Evolutionary conservation across 2,797 vertebrate species (phyloP).

Genomic region (Sebastes iracundus): DNA sequence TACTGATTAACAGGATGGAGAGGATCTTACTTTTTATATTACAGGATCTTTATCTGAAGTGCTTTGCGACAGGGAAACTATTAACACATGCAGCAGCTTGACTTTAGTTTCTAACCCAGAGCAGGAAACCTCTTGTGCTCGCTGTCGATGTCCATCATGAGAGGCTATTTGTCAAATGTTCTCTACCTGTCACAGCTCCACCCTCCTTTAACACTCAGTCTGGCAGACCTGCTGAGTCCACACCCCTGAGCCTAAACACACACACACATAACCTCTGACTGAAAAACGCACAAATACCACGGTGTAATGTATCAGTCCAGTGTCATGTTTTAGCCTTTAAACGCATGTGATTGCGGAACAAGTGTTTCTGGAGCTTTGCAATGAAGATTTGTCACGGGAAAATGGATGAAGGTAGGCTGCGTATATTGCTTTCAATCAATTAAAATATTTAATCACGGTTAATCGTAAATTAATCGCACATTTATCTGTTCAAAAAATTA

Average conservation of each 20-base stretch:
- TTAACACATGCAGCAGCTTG: neutral
- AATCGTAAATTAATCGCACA: too few species aligned
- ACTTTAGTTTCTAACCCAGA: neutral
- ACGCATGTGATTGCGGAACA: neutral
- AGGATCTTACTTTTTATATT: neutral
- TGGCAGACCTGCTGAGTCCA: constrained; percentile 16
- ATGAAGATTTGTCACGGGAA: constrained; percentile 34
- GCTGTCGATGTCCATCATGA: neutral
- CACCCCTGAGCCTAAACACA: constrained; percentile 32
- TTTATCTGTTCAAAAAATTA: too few species aligned
- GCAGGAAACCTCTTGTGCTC: constrained; percentile 8
- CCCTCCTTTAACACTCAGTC: constrained; percentile 6
- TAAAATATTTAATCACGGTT: too few species aligned
- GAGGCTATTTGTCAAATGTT: constrained; percentile 43
- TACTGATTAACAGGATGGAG: neutral
- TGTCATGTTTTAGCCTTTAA: neutral
- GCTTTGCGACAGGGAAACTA: neutral
- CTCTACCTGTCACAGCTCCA: constrained; percentile 46
- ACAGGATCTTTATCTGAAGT: neutral
- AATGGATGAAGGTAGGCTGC: constrained; percentile 54
- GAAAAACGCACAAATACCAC: neutral
- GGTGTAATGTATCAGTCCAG: neutral
- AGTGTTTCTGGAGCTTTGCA: neutral
- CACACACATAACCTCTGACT: constrained; percentile 6
- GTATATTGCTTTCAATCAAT: neutral